A percentile compares a stretch with the other conserved stretches of the same genome.
Conservation (phyloP, 2,797 vertebrate species). For the Dipus sagitta region DNA sequence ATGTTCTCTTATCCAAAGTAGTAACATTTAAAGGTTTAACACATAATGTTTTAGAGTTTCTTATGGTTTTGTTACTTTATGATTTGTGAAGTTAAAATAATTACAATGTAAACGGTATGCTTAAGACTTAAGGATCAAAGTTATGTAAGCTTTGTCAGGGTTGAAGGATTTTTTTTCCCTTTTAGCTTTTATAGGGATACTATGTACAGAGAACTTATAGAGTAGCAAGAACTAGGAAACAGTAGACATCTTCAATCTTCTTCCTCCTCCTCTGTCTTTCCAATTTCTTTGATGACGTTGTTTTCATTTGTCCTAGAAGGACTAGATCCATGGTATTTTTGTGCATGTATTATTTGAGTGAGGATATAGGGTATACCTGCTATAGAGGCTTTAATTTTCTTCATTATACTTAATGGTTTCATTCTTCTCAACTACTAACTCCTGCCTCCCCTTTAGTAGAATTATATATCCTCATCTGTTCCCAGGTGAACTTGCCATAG, state of each 20-base stretch:
- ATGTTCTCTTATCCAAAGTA: constrained; percentile 58
- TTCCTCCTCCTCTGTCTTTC: background rate
- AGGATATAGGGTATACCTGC: constrained; percentile 9
- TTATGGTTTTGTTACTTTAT: constrained; percentile 64
- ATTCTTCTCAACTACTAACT: constrained; percentile 33
- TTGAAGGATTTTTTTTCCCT: background rate
- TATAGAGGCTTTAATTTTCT: constrained; percentile 32
- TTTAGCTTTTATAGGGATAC: constrained; percentile 21
- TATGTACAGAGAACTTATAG: constrained; percentile 49
- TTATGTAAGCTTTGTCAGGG: constrained; percentile 4
- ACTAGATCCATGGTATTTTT: constrained; percentile 45
- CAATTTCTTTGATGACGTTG: background rate
- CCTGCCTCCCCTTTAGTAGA: constrained; percentile 15
- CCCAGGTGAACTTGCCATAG: constrained; percentile 32
- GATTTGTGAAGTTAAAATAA: constrained; percentile 73
- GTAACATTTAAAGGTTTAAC: constrained; percentile 60
- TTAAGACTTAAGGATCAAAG: constrained; percentile 59
- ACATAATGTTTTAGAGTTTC: constrained; percentile 56
- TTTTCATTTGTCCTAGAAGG: constrained; percentile 29
- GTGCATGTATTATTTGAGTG: constrained; percentile 37
- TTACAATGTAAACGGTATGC: constrained; percentile 48
- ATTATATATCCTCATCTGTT: constrained; percentile 4
- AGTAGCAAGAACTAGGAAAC: background rate
- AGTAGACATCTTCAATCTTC: background rate
- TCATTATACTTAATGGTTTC: constrained; percentile 10